These are phyloP conservation scores for Cromileptes altivelis DNA, from an alignment of 2,113 vertebrate genomes.

Conservation along the genomic window DNA sequence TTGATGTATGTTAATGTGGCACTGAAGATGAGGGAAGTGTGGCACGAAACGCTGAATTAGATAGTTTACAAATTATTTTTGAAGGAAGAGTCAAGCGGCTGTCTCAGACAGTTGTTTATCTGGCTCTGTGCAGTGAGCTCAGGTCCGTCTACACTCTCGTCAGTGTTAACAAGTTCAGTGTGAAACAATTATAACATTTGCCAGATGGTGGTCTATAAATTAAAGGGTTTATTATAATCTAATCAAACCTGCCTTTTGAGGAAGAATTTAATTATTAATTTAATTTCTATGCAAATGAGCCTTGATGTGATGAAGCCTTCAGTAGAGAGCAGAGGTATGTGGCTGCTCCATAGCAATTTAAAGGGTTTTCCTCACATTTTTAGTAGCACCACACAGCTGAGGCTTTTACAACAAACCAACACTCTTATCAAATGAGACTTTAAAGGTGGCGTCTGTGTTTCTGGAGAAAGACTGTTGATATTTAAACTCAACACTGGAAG, in stretches of 20 bases:
- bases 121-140: neutral
- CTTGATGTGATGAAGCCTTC: neutral
- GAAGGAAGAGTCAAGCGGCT: neutral
- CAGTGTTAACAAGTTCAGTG: neutral
- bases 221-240: neutral
- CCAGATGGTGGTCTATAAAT: neutral
- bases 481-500: no score
- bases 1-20: conserved; percentile 3
- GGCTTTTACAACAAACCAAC: neutral
- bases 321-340: neutral
- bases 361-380: neutral
- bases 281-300: neutral
- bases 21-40: neutral
- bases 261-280: conserved; percentile 18
- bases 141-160: neutral
- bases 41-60: neutral
- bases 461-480: no score
- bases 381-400: neutral
- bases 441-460: neutral
- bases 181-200: neutral
- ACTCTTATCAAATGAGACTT: neutral
- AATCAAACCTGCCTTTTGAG: conserved; percentile 19
- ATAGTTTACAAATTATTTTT: neutral
- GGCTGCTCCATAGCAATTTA: neutral
- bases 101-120: conserved; percentile 2